These are phyloP conservation scores for Elanoides forficatus DNA, from an alignment of 2,113 vertebrate genomes.

Conservation along the genomic window DNA sequence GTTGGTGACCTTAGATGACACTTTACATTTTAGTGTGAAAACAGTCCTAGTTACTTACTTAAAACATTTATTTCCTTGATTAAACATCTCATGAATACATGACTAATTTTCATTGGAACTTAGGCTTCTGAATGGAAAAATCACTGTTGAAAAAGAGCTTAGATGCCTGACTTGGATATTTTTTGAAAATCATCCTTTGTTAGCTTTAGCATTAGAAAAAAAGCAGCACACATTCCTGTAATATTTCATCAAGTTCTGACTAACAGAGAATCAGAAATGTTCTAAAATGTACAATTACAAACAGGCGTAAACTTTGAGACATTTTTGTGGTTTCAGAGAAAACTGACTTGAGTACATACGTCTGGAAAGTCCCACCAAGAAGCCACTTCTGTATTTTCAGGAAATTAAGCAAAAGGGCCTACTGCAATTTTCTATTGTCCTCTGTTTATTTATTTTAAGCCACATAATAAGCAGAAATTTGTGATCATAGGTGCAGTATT, in stretches of 20 bases:
- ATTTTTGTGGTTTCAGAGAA: constrained; percentile 60
- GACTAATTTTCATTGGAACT: not conserved
- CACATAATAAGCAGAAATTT: constrained; percentile 4
- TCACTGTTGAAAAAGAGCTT: not conserved
- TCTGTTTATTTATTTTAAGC: constrained; percentile 30
- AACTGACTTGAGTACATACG: constrained; percentile 33
- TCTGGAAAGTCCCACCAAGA: constrained; percentile 59
- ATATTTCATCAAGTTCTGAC: constrained; percentile 45
- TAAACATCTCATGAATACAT: not conserved
- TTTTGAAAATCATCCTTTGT: constrained; percentile 2
- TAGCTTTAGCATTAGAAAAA: not conserved
- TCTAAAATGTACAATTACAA: constrained; percentile 46
- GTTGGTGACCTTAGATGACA: not conserved
- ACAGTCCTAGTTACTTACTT: not conserved
- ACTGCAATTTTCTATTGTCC: constrained; percentile 3
- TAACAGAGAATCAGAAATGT: constrained; percentile 33
- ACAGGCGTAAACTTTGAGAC: constrained; percentile 53
- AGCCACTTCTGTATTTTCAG: constrained; percentile 62
- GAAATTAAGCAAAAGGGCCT: constrained; percentile 25
- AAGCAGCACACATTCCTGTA: not conserved
- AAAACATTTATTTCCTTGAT: not conserved
- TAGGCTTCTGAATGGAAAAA: not conserved
- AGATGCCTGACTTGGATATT: not conserved
- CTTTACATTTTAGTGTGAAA: not conserved
- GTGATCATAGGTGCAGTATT: not conserved